These are phyloP conservation scores for Caenorhabditis latens DNA, from an alignment of 1,140 invertebrate species.

Conservation along the genomic window DNA sequence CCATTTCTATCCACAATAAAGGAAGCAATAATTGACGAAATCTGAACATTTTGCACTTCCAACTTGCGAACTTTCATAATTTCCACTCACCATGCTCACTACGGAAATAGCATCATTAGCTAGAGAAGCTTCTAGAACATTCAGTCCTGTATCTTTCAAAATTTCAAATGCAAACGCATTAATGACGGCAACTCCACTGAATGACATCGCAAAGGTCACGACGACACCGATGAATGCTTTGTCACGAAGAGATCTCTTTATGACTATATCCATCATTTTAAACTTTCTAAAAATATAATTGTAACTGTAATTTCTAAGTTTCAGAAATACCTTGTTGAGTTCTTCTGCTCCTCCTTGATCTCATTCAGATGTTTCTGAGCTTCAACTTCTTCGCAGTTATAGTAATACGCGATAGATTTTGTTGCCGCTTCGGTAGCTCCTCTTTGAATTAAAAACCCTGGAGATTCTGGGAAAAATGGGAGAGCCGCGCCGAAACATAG, in stretches of 20 bases:
- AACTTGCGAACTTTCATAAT: neutral
- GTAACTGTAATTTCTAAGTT: neutral
- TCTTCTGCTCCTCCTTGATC: conserved; percentile 66
- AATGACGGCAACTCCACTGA: conserved; percentile 76
- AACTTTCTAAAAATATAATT: conserved; percentile 16
- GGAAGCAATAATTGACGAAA: conserved; percentile 67
- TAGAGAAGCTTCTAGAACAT: conserved; percentile 70
- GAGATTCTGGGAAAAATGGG: conserved; percentile 69
- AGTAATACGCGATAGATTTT: conserved; percentile 66
- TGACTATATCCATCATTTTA: conserved; percentile 67
- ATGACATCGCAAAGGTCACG: conserved; percentile 73
- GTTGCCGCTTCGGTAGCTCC: conserved; percentile 62
- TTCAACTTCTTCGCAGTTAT: conserved; percentile 64
- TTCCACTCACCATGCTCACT: conserved; percentile 69
- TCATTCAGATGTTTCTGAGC: conserved; percentile 63
- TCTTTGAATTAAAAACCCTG: conserved; percentile 68
- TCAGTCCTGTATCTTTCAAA: conserved; percentile 68
- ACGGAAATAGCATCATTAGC: conserved; percentile 72
- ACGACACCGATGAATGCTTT: conserved; percentile 69
- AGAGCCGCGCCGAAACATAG: conserved; percentile 66
- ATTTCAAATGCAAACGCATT: conserved; percentile 77
- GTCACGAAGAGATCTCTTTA: conserved; percentile 59
- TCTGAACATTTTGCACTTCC: conserved; percentile 55
- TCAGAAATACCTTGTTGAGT: conserved; percentile 30
- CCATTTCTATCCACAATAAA: conserved; percentile 72